Conservation (phyloP, 2,797 vertebrate species). For the Phoebastria nigripes region DNA sequence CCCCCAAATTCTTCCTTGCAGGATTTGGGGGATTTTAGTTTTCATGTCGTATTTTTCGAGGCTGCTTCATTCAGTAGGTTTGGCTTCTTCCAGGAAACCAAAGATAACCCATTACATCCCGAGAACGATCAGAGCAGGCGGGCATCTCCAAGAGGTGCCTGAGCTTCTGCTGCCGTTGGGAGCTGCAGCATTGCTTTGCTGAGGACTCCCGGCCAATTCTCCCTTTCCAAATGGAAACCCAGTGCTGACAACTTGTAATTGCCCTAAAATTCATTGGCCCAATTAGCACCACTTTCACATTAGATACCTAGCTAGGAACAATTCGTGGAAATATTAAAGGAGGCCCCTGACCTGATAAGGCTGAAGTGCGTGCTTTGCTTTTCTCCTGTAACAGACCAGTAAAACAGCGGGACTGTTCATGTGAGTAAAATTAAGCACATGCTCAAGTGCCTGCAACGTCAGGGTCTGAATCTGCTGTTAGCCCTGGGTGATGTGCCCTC, state of each 20-base stretch:
- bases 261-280: constrained; percentile 47
- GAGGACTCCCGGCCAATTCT: background rate
- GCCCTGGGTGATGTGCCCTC: background rate
- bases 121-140: fast-evolving
- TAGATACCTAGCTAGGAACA: constrained; percentile 40
- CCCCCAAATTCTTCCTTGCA: background rate
- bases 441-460: background rate
- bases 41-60: background rate
- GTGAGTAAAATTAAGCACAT: background rate
- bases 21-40: background rate
- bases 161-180: background rate
- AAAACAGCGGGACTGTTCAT: background rate
- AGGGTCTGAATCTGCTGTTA: background rate
- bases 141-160: background rate
- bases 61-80: background rate
- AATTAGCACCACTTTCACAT: constrained; percentile 7
- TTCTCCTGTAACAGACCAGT: background rate
- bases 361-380: constrained; percentile 18
- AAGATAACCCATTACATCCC: background rate
- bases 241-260: constrained; percentile 12
- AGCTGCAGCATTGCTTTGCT: background rate
- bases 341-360: constrained; percentile 60
- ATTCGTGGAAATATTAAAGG: constrained; percentile 57
- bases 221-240: constrained; percentile 1
- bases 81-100: background rate